phyloP scores from a whole-genome alignment of 2,797 vertebrate species.

The Chaunax sp. region DNA sequence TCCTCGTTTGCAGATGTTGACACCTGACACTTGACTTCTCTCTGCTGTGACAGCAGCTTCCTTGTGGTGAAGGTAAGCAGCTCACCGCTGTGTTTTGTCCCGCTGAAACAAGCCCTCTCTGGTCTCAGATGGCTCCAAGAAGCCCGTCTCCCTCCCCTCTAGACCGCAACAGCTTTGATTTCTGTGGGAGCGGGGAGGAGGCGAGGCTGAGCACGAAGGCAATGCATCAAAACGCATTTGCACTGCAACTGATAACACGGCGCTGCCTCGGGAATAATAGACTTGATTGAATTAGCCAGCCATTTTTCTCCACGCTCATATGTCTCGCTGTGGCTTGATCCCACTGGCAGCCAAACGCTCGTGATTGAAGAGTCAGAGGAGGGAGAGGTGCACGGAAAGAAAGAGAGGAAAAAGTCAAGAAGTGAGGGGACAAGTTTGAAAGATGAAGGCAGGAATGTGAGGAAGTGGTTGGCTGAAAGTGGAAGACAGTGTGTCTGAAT shows the following conservation, averaged over 20 bases:
- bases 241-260: conserved; percentile 75
- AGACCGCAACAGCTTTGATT: conserved; percentile 67
- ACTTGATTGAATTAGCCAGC: conserved; percentile 81
- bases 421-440: conserved; percentile 42
- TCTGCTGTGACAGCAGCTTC: conserved; percentile 31
- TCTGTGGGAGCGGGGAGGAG: conserved; percentile 53
- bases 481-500: conserved; percentile 19
- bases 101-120: conserved; percentile 43
- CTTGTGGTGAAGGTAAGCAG: conserved; percentile 33
- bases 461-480: conserved; percentile 10
- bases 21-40: conserved; percentile 42
- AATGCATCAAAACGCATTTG: conserved; percentile 81
- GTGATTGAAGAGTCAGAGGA: conserved; percentile 61
- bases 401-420: conserved; percentile 44
- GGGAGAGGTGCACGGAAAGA: conserved; percentile 8
- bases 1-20: conserved; percentile 36
- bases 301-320: conserved; percentile 72
- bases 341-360: conserved; percentile 72
- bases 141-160: conserved; percentile 2
- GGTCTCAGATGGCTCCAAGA: conserved; percentile 46
- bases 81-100: conserved; percentile 38
- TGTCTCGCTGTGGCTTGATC: conserved; percentile 78
- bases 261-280: conserved; percentile 79
- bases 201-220: conserved; percentile 67
- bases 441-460: conserved; percentile 25